Base-by-base conservation (phyloP, 1,140 invertebrate genomes). In the Nasonia giraulti region DNA sequence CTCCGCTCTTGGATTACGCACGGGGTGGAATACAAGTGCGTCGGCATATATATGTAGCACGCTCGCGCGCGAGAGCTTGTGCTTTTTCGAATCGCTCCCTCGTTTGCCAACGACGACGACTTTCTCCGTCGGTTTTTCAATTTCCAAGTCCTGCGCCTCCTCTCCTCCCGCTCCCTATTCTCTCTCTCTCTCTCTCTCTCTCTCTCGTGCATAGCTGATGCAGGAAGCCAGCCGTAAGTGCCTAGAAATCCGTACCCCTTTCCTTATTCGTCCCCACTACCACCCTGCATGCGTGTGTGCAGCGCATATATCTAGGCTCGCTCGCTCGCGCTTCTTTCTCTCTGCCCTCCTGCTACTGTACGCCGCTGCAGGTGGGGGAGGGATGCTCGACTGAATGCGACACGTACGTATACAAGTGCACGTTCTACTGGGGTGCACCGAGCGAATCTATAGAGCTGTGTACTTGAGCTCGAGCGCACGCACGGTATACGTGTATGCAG, bases 401-500 rank as follows among this genome's bases (percentile, higher is more conserved):
- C 90, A 89, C 89, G 91, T 90, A 90, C 88, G 88, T 90, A 92
- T 90, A 92, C 90, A 91, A 92, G 90, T 91, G 89, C 89, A 89
- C 89, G 89, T 87, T 88, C 33, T 74, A n/a, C 88, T 86, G 86
- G 86, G 88, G 88, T 87, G 87, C 86, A 89, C 80, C 88, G 88
- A 89, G 83, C 33, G 33, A 88, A 89, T 90, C 89, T 88, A 90
- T 87, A 88, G 87, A 84, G 86, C 80, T 86, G 73, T 68, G 62
- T 81, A 75, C 74, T 47, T 76, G 37, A 77, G 66, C 23, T 1
- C 71, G 23, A 11, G 8, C 66, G 17, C 66, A 10, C 66, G 66
- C 23, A 68, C 66, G 66, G 66, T 69, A 27, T 68, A 68, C n/a
- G 17, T n/a, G 0, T 23, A 68, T 23, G 20, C 20, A 68, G 6